These are phyloP conservation scores for Hyles vespertilio DNA, from an alignment of 1,140 invertebrate genomes.

Conservation along the genomic window DNA sequence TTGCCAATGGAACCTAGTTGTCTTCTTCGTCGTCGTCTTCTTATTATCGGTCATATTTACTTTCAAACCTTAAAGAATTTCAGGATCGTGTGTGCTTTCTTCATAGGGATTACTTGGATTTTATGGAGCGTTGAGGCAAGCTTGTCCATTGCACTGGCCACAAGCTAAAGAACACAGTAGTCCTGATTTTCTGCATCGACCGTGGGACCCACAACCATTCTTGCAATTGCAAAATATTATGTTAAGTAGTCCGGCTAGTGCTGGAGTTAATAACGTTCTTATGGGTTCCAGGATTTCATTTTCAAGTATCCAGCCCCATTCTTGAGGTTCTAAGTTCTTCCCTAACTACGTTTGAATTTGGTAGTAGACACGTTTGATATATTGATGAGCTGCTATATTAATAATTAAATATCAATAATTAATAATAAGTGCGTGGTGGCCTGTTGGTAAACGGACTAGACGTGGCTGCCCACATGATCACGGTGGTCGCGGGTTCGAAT, in stretches of 20 bases:
- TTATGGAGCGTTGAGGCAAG: neutral
- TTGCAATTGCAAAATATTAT: neutral
- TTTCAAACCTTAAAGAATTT: slow-evolving; percentile 32
- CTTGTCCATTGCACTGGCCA: neutral
- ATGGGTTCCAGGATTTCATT: slow-evolving; percentile 46
- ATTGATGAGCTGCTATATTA: slow-evolving; percentile 45
- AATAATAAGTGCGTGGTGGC: no score
- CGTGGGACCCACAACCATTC: neutral
- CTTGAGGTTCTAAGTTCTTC: slow-evolving; percentile 28
- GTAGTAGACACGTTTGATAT: slow-evolving; percentile 57
- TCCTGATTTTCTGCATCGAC: neutral
- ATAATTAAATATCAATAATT: no score
- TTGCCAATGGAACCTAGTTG: slow-evolving; percentile 35
- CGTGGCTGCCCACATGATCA: no score
- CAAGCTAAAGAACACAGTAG: neutral
- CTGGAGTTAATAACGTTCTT: slow-evolving; percentile 33
- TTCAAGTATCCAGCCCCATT: slow-evolving; percentile 47
- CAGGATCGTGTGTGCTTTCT: slow-evolving; percentile 33
- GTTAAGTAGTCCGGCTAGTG: slow-evolving; percentile 24
- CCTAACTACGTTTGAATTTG: slow-evolving; percentile 27
- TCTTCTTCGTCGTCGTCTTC: slow-evolving; percentile 41
- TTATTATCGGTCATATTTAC: slow-evolving; percentile 35
- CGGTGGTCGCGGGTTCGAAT: no score
- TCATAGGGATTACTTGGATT: slow-evolving; percentile 17
- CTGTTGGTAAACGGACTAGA: no score